Evolutionary conservation across 2,113 vertebrate genomes (phyloP), one percentile per base, ranked within the genome.

Genomic region (Poicephalus gulielmi): DNA sequence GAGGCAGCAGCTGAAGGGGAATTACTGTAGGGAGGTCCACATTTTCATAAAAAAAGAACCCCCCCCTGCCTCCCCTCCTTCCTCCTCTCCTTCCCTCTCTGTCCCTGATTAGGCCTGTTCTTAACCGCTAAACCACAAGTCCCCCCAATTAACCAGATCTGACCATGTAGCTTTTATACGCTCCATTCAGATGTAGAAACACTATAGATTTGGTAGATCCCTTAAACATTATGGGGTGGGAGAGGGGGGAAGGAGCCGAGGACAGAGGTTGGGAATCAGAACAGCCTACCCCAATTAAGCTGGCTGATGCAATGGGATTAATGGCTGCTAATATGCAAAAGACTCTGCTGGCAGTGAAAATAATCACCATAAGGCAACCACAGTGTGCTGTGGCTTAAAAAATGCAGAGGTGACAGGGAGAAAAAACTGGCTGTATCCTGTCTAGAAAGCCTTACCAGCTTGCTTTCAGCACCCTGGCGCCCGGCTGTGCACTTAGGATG

Each of bases 1-100:
- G 96, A 98, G 97, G 98, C 96, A 97, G 97, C 97, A 97, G 97
- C 98, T 98, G 97, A 98, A 96, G 96, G 97, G 97, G 89, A 96
- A 98, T 95, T 97, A 95, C 93, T 94, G 95, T 97, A 96, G 97
- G 94, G 97, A 98, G 96, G 97, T 96, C 97, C 68, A 78, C 92
- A 96, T 98, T 98, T 97, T 98, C 95, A 98, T 97, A 92, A 97
- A 97, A 98, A 98, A 97, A 96, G 97, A 86, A 85, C 33, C 52
- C 81, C 88, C 88, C 83, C 78, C 76, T 60, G 71, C 28, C 60
- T 27, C 91, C 83, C 53, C 66, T 82, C 71, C 76, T 86, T 83
- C 92, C 68, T 67, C 66, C 76, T 86, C 68, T 85, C 66, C 66
- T 86, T 87, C 94, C 68, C 70, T 50, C 84, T 86, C 79, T 70